Evolutionary conservation across 2,888 invertebrate species (phyloP).

Genomic region (Coelopa pilipes): DNA sequence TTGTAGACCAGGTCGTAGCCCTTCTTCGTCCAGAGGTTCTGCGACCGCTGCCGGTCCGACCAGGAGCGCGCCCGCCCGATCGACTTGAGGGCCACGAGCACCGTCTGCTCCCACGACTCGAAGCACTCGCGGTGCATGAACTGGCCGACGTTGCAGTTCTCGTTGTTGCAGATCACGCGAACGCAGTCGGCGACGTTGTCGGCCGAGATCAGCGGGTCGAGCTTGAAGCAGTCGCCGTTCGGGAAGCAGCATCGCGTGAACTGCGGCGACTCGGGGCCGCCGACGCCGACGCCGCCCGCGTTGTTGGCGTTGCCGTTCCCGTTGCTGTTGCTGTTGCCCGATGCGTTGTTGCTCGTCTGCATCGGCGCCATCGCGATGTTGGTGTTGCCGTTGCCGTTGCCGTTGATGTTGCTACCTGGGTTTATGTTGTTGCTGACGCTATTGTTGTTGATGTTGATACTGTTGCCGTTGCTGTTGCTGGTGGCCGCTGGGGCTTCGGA

Average conservation of each 20-base stretch:
- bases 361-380: conserved; percentile 59
- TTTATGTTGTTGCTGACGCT: conserved; percentile 30
- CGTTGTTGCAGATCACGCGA: conserved; percentile 94
- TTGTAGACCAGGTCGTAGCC: conserved; percentile 96
- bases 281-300: conserved; percentile 44
- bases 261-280: conserved; percentile 61
- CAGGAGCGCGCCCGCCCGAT: conserved; percentile 93
- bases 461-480: not conserved
- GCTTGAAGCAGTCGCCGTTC: conserved; percentile 80
- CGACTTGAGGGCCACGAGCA: conserved; percentile 87
- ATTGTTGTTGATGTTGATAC: conserved; percentile 30
- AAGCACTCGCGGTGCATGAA: conserved; percentile 98
- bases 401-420: conserved; percentile 40
- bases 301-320: conserved; percentile 62
- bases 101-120: conserved; percentile 91
- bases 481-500: conserved; percentile 17
- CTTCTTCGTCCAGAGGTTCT: conserved; percentile 98
- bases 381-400: conserved; percentile 39
- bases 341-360: conserved; percentile 49
- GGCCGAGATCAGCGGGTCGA: conserved; percentile 73
- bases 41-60: conserved; percentile 93
- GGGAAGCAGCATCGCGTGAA: conserved; percentile 84
- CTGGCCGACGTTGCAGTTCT: conserved; percentile 85
- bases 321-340: conserved; percentile 55
- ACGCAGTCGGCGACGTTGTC: conserved; percentile 84